Evolutionary conservation across 2,888 invertebrate genomes (phyloP).

Genomic region (Dryadula phaetusa): DNA sequence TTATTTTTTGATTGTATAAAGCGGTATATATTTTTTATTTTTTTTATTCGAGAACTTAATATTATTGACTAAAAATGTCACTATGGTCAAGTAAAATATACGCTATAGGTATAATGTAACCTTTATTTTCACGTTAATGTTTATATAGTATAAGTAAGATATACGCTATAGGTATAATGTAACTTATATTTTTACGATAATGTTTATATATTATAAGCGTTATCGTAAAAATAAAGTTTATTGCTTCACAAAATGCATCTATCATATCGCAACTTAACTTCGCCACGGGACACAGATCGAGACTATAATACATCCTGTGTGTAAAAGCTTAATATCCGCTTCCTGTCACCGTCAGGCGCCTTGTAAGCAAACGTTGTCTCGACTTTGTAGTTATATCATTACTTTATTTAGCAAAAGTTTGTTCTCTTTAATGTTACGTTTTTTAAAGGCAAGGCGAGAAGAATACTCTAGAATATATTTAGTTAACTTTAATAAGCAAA

Average conservation of each 20-base stretch:
- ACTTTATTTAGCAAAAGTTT: conserved; percentile 17
- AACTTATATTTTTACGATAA: too few species aligned
- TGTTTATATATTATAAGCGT: too few species aligned
- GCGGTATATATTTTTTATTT: too few species aligned
- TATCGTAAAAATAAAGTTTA: background rate
- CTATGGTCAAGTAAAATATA: too few species aligned
- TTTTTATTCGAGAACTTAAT: too few species aligned
- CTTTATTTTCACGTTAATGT: too few species aligned
- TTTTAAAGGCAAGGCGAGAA: background rate
- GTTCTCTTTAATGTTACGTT: conserved; percentile 19
- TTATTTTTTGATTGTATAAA: too few species aligned
- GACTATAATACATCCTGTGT: conserved; percentile 40
- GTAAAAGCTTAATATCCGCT: conserved; percentile 44
- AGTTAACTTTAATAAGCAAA: background rate
- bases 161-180: too few species aligned
- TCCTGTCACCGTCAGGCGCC: conserved; percentile 40
- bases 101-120: too few species aligned
- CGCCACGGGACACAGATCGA: conserved; percentile 28
- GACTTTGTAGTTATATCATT: conserved; percentile 24
- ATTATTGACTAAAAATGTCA: too few species aligned
- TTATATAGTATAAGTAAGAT: too few species aligned
- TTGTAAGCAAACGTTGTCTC: conserved; percentile 31
- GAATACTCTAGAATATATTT: conserved; percentile 6
- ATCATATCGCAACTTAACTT: conserved; percentile 27
- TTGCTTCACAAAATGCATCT: conserved; percentile 16